Conservation (phyloP, 2,888 invertebrate genomes). For the Oxystoma pomonae region DNA sequence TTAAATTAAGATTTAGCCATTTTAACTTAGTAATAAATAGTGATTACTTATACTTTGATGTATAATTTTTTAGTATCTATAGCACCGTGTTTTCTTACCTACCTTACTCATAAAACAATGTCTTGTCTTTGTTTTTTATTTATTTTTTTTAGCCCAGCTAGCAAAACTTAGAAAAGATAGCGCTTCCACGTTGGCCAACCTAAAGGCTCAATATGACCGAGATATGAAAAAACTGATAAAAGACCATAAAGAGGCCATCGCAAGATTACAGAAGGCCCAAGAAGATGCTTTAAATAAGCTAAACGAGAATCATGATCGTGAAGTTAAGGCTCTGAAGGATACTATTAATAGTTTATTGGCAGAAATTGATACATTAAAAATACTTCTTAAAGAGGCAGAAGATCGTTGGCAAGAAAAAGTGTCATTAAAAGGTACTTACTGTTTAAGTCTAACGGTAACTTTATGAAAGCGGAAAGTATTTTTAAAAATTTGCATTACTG, state of each 20-base stretch:
- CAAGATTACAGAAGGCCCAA: slow-evolving; percentile 53
- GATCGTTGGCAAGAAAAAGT: neutral
- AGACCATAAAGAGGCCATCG: slow-evolving; percentile 54
- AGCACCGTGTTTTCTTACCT: too few species aligned
- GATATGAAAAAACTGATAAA: slow-evolving; percentile 53
- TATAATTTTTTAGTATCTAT: too few species aligned
- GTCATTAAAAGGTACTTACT: too few species aligned
- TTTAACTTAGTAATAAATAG: too few species aligned
- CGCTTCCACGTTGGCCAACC: slow-evolving; percentile 36
- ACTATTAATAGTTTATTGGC: slow-evolving; percentile 18
- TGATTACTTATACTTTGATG: too few species aligned
- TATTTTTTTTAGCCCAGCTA: slow-evolving; percentile 18
- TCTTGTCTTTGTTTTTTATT: neutral
- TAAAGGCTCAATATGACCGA: slow-evolving; percentile 54
- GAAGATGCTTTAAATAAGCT: slow-evolving; percentile 52
- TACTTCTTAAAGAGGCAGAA: neutral
- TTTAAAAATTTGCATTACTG: too few species aligned
- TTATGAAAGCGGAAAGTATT: too few species aligned
- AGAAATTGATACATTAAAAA: slow-evolving; percentile 6
- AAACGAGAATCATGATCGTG: slow-evolving; percentile 51
- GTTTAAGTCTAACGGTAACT: too few species aligned
- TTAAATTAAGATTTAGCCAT: too few species aligned
- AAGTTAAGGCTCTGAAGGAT: slow-evolving; percentile 39
- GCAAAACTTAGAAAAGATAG: slow-evolving; percentile 37
- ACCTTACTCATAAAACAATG: too few species aligned